phyloP scores from a whole-genome alignment of 2,888 invertebrate genomes.

The Drosophila rubida region DNA sequence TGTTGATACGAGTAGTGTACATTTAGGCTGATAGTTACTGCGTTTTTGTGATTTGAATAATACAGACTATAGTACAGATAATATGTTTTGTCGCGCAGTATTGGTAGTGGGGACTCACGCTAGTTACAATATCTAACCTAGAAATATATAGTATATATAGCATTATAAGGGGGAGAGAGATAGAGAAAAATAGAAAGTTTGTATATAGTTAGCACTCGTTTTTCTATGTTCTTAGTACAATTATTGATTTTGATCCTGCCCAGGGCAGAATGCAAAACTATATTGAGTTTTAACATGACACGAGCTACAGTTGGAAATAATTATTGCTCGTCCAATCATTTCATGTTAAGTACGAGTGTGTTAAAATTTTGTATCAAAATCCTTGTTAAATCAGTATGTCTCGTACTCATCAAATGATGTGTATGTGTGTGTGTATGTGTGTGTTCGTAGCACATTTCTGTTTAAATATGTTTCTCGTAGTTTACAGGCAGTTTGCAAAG shows the following conservation, averaged over 20 bases:
- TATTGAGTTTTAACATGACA: constrained; percentile 53
- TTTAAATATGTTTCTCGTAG: constrained; percentile 23
- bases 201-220: constrained; percentile 68
- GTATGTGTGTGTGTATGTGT: constrained; percentile 10
- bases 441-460: constrained; percentile 18
- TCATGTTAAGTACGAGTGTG: constrained; percentile 34
- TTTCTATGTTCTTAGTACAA: constrained; percentile 54
- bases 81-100: constrained; percentile 34
- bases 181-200: constrained; percentile 75
- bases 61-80: constrained; percentile 34
- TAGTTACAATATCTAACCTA: constrained; percentile 82
- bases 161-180: constrained; percentile 61
- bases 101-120: constrained; percentile 41
- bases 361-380: constrained; percentile 73
- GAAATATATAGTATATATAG: constrained; percentile 63
- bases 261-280: constrained; percentile 37
- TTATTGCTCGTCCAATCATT: constrained; percentile 19
- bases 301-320: constrained; percentile 43
- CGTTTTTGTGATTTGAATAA: constrained; percentile 35
- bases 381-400: constrained; percentile 32
- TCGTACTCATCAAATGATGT: constrained; percentile 24
- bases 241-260: constrained; percentile 23
- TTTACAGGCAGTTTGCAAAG: constrained; percentile 52
- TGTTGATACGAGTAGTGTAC: constrained; percentile 38
- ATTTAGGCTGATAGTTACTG: constrained; percentile 50